These are phyloP conservation scores for Pteropus alecto DNA, from an alignment of 2,113 vertebrate genomes.

Conservation along the genomic window DNA sequence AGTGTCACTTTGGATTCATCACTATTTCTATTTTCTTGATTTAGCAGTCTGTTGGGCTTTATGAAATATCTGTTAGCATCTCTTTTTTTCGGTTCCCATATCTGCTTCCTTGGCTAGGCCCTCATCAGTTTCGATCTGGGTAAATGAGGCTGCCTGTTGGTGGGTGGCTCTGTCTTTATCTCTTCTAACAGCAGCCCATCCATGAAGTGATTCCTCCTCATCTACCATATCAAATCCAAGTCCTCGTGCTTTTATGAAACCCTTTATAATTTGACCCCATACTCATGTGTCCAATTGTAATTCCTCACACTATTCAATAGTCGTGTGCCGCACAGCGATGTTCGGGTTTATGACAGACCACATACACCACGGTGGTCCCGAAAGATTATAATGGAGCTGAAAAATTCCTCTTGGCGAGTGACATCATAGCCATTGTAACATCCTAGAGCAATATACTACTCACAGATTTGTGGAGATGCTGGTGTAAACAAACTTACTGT, in stretches of 20 bases:
- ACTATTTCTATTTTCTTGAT: not conserved
- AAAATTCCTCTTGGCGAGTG: not conserved
- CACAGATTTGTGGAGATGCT: no score
- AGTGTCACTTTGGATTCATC: not conserved
- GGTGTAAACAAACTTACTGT: no score
- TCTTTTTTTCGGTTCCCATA: not conserved
- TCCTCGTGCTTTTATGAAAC: not conserved
- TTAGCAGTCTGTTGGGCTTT: not conserved
- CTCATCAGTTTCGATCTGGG: not conserved
- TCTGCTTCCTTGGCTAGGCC: not conserved
- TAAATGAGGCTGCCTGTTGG: not conserved
- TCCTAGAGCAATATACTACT: not conserved
- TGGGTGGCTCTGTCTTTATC: not conserved
- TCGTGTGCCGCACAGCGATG: not conserved
- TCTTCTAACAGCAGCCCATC: not conserved
- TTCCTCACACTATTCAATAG: not conserved
- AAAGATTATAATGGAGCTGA: not conserved
- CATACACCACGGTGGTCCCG: no score
- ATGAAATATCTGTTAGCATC: not conserved
- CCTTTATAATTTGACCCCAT: not conserved
- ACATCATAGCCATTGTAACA: not conserved
- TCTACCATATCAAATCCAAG: not conserved
- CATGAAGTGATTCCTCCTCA: not conserved
- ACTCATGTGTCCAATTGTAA: not conserved
- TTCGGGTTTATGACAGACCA: no score